These are phyloP conservation scores for Drosophila seguyi DNA, from an alignment of 1,140 invertebrate genomes.

Conservation along the genomic window DNA sequence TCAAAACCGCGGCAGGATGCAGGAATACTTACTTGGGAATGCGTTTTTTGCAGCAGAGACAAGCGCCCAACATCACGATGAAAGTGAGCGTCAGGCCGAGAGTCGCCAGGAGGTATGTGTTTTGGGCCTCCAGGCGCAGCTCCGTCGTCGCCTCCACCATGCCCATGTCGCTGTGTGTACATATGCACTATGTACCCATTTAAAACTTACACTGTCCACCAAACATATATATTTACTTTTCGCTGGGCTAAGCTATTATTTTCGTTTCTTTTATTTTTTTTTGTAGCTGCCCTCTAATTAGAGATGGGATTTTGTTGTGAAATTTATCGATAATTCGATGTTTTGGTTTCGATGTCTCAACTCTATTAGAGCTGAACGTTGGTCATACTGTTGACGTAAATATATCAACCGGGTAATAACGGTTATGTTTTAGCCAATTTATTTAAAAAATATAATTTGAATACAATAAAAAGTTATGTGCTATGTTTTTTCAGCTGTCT, in stretches of 20 bases:
- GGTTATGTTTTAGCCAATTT: not conserved
- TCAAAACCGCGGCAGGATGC: not conserved
- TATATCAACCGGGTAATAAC: not conserved
- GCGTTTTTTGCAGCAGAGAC: conserved; percentile 81
- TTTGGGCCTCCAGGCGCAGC: conserved; percentile 61
- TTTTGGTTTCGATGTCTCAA: not conserved
- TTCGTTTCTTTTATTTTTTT: conserved; percentile 17
- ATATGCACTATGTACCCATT: conserved; percentile 62
- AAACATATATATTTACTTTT: conserved; percentile 18
- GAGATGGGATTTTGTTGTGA: not conserved
- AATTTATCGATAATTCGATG: not conserved
- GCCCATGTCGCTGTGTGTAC: conserved; percentile 58
- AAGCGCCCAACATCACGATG: conserved; percentile 81
- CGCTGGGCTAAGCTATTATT: conserved; percentile 16
- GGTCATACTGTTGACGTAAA: not conserved
- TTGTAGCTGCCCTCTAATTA: conserved; percentile 14
- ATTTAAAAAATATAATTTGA: not conserved
- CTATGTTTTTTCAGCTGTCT: too few relatives aligned
- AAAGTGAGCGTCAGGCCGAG: conserved; percentile 67
- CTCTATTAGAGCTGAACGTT: not conserved
- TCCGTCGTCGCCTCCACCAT: conserved; percentile 66
- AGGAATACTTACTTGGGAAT: conserved; percentile 80
- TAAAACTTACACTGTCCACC: conserved; percentile 10
- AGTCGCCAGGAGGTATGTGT: conserved; percentile 71
- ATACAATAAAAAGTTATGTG: not conserved